Percentiles rank a stretch among this genome's conserved stretches.
Conservation (phyloP, 2,888 invertebrate species). For the Galerucella nymphaeae region DNA sequence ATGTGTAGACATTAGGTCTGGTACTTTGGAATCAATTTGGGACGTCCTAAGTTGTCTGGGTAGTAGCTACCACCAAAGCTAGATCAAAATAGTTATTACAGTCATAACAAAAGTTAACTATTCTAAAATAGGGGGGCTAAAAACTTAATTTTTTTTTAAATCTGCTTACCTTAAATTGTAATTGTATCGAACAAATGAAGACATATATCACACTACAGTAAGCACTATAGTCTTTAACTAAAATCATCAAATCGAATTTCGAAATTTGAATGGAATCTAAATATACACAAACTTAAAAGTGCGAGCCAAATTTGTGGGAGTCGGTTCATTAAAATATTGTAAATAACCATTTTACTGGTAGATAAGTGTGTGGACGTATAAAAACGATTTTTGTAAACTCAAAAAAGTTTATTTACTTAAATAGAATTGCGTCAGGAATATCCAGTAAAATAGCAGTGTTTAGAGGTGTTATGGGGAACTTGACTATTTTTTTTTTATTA, state of each 20-base stretch:
- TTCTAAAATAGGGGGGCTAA: not conserved
- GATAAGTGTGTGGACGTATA: not conserved
- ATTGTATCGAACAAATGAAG: conserved; percentile 26
- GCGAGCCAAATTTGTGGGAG: conserved; percentile 37
- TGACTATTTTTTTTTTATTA: too few relatives aligned
- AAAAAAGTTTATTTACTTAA: not conserved
- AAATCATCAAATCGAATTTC: conserved; percentile 37
- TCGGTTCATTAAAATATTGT: conserved; percentile 6
- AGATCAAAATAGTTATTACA: too few relatives aligned
- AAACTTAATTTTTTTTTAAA: not conserved
- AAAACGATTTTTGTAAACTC: not conserved
- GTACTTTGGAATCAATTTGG: too few relatives aligned
- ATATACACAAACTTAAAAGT: conserved; percentile 33
- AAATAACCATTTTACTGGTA: not conserved
- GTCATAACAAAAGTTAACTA: too few relatives aligned
- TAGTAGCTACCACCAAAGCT: too few relatives aligned
- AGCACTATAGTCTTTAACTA: conserved; percentile 29
- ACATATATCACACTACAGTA: conserved; percentile 33
- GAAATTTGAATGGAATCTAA: conserved; percentile 35
- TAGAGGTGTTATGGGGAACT: too few relatives aligned
- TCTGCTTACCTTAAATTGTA: conserved; percentile 35
- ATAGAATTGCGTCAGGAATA: not conserved
- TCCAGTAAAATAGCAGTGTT: too few relatives aligned
- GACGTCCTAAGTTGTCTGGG: too few relatives aligned
- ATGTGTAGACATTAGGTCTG: too few relatives aligned